Evolutionary conservation across 2,797 vertebrate genomes (phyloP).

Genomic region (Okamejei kenojei): DNA sequence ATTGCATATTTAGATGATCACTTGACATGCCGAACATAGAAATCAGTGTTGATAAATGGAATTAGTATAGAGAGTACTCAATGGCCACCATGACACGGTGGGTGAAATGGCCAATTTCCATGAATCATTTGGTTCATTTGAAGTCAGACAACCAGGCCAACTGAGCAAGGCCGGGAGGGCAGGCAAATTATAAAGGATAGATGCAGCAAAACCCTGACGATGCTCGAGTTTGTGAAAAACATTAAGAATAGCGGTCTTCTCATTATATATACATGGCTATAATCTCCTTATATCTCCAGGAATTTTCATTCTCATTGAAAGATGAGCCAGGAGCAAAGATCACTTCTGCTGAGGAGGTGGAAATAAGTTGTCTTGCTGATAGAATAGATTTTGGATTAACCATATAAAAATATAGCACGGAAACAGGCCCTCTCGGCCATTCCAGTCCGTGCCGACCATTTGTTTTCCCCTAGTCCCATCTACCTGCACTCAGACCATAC

Average conservation of each 20-base stretch:
- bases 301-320: background rate
- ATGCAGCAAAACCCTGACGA: background rate
- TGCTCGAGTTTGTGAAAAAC: background rate
- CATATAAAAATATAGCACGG: too few species aligned
- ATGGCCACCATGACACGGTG: too few species aligned
- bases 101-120: too few species aligned
- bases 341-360: background rate
- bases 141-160: background rate
- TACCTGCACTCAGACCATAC: too few species aligned
- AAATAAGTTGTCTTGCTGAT: background rate
- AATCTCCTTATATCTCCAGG: background rate
- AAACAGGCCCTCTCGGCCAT: too few species aligned
- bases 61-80: too few species aligned
- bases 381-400: background rate
- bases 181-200: background rate
- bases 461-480: too few species aligned
- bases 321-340: background rate
- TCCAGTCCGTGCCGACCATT: too few species aligned
- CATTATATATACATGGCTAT: background rate
- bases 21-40: too few species aligned
- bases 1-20: too few species aligned
- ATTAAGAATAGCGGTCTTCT: background rate
- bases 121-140: background rate
- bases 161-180: background rate
- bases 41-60: too few species aligned